These are phyloP conservation scores for Zoanthus solanderi DNA, from an alignment of 92 coral and sea anemone species.

Conservation along the genomic window DNA sequence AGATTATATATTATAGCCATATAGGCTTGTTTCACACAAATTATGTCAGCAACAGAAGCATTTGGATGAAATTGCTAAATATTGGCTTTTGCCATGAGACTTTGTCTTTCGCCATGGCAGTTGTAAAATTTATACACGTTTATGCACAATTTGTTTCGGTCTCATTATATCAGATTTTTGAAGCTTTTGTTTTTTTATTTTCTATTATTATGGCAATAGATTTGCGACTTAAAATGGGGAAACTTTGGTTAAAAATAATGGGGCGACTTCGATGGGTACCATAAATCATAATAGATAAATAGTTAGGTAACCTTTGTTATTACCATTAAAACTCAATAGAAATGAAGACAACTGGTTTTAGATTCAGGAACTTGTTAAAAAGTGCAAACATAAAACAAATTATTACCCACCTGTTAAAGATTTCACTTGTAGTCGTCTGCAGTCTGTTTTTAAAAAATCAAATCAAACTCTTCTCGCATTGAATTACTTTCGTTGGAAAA, in stretches of 20 bases:
- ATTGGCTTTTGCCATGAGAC: neutral
- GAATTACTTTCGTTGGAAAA: neutral
- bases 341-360: neutral
- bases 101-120: neutral
- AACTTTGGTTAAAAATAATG: neutral
- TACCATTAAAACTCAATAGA: neutral
- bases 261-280: neutral
- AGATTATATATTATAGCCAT: neutral
- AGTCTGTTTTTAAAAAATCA: conserved; percentile 1
- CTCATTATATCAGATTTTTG: neutral
- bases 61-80: neutral
- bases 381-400: neutral
- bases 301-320: neutral
- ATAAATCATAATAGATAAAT: no score
- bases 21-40: neutral
- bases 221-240: neutral
- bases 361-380: neutral
- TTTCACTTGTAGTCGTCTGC: neutral
- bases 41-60: neutral
- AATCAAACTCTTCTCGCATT: neutral
- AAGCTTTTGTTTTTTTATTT: neutral
- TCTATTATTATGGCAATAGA: neutral
- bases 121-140: neutral
- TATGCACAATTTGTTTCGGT: neutral
- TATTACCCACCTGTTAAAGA: neutral